Conservation (phyloP, 2,888 invertebrate genomes). For the Mimumesa dahlbomi region DNA sequence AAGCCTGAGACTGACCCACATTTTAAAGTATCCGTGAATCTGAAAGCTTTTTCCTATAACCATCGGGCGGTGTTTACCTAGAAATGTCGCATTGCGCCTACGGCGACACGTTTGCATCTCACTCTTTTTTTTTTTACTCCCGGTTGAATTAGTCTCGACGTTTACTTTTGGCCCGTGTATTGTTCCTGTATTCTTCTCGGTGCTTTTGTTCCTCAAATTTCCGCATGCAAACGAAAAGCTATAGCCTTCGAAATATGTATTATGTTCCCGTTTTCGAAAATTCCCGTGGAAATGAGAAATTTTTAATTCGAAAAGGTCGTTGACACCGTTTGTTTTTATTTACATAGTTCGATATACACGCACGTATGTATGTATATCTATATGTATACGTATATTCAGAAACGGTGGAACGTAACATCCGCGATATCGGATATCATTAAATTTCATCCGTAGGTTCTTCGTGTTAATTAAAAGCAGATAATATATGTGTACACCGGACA, state of each 20-base stretch:
- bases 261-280: neutral
- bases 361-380: too few species aligned
- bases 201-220: constrained; percentile 25
- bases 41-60: constrained; percentile 35
- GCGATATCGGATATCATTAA: too few species aligned
- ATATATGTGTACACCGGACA: too few species aligned
- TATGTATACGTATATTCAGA: too few species aligned
- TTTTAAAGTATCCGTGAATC: constrained; percentile 25
- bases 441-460: neutral
- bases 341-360: too few species aligned
- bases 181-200: constrained; percentile 11
- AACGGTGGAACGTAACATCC: too few species aligned
- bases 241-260: neutral
- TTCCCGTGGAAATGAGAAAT: too few species aligned
- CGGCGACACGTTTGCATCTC: constrained; percentile 39
- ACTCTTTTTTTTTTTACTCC: constrained; percentile 17
- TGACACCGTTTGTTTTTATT: too few species aligned
- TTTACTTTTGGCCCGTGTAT: constrained; percentile 24
- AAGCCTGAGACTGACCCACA: constrained; percentile 26
- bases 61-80: constrained; percentile 28
- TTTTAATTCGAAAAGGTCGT: neutral
- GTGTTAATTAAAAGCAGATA: neutral
- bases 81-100: constrained; percentile 57
- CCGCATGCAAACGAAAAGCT: neutral
- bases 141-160: constrained; percentile 28